Evolutionary conservation across 2,888 invertebrate species (phyloP).

Genomic region (Phortica magna): DNA sequence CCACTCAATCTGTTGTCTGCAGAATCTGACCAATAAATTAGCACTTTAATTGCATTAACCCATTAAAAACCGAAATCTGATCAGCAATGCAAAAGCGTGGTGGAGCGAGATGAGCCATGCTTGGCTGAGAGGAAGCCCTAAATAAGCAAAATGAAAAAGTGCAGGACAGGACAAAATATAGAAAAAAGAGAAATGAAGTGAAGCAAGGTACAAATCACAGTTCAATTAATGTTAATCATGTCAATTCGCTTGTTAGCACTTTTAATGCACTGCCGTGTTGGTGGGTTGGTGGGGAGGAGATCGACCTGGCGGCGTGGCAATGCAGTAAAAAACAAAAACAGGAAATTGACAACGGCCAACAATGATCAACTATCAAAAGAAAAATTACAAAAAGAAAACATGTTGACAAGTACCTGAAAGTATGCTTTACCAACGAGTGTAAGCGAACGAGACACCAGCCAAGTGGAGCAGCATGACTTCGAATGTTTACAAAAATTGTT

Average conservation of each 20-base stretch:
- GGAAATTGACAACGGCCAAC: constrained; percentile 44
- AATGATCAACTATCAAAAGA: constrained; percentile 25
- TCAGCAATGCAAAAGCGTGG: constrained; percentile 5
- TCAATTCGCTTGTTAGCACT: constrained; percentile 46
- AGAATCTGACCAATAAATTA: constrained; percentile 32
- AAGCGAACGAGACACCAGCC: not conserved
- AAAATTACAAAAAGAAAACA: constrained; percentile 40
- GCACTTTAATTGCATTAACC: constrained; percentile 34
- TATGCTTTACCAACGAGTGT: constrained; percentile 19
- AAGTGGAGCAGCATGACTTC: constrained; percentile 26
- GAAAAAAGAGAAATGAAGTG: not conserved
- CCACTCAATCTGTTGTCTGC: constrained; percentile 16
- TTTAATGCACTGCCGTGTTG: constrained; percentile 16
- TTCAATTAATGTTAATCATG: constrained; percentile 67
- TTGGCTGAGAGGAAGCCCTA: not conserved
- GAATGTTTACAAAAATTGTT: constrained; percentile 10
- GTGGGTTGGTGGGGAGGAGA: not conserved
- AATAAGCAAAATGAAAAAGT: not conserved
- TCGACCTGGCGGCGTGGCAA: constrained; percentile 14
- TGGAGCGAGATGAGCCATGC: not conserved
- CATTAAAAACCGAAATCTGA: constrained; percentile 29
- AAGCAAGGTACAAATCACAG: constrained; percentile 53
- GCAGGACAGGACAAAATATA: not conserved
- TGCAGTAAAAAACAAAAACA: constrained; percentile 44
- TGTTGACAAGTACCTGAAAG: constrained; percentile 29